Base-by-base conservation (phyloP, 2,113 vertebrate species). In the Pipa parva region DNA sequence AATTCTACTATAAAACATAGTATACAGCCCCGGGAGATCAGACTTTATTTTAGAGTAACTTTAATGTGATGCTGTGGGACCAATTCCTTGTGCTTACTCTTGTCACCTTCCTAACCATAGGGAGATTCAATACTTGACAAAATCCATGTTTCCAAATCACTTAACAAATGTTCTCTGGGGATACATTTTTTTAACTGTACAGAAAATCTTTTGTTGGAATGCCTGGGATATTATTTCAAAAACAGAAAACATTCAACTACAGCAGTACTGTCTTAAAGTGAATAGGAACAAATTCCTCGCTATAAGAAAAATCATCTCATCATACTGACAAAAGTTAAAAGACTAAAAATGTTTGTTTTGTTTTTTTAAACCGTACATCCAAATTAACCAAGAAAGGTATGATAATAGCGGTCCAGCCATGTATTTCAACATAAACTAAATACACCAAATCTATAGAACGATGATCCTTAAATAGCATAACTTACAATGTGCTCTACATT, bases 81-180 rank as follows among this genome's bases (percentile, higher is more conserved):
- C 65, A 59, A 59, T 68, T 68, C 65, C 65, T 39, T 60, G 31
- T 68, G 65, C 65, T 68, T 59, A 46, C 58, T 68, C 56, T 58
- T 68, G 65, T 68, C 65, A 68, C 65, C 64, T 68, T 59, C 58
- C 56, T 22, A 50, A 27, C 65, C 46, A 59, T 27, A 28, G 46
- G 45, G 45, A 59, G 29, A 68, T 68, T 68, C 65, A 59, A 48
- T 59, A 68, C 56, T 68, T 59, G 65, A 52, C 63, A 64, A 42
- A 17, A 68, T 57, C 59, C 55, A 49, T 68, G 48, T 68, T 68
- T 51, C 65, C 42, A 59, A 68, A 60, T 51, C 59, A 68, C 63
- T 42, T 42, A 64, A 55, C 56, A 68, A 68, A 68, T 51, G 65
- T 59, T 59, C 56, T 51, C 25, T 31, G 28, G 29, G 65, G 65